These are phyloP conservation scores for Tyto alba DNA, from an alignment of 2,113 vertebrate genomes.

Conservation along the genomic window DNA sequence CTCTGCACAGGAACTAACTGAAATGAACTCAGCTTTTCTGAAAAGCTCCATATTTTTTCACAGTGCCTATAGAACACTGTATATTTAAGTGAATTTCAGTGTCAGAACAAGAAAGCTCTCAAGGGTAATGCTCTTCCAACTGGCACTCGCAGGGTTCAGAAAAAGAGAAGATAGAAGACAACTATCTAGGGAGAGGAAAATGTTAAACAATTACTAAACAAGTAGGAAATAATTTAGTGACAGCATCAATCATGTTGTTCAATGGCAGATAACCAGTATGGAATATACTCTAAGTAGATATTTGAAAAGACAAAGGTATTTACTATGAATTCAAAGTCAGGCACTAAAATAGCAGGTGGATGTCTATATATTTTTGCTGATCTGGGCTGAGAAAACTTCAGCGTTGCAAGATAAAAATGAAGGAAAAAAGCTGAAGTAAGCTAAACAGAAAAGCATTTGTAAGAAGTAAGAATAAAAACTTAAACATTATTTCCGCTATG, in stretches of 20 bases:
- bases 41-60: neutral
- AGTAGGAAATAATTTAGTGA: neutral
- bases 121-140: neutral
- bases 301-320: neutral
- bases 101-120: neutral
- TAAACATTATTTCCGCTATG: neutral
- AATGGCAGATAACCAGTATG: neutral
- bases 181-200: neutral
- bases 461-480: neutral
- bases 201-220: neutral
- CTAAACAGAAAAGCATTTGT: neutral
- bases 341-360: neutral
- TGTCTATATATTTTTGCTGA: neutral
- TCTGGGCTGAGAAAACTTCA: neutral
- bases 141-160: neutral
- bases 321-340: neutral
- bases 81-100: neutral
- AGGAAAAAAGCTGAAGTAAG: neutral
- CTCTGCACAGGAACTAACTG: neutral
- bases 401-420: neutral
- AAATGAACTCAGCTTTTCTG: neutral
- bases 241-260: neutral
- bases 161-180: neutral
- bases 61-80: neutral
- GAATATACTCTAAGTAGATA: neutral